Percentiles rank a stretch among this genome's conserved stretches.
Evolutionary conservation across 2,888 invertebrate species (phyloP).

Genomic region (Sphinx pinastri): DNA sequence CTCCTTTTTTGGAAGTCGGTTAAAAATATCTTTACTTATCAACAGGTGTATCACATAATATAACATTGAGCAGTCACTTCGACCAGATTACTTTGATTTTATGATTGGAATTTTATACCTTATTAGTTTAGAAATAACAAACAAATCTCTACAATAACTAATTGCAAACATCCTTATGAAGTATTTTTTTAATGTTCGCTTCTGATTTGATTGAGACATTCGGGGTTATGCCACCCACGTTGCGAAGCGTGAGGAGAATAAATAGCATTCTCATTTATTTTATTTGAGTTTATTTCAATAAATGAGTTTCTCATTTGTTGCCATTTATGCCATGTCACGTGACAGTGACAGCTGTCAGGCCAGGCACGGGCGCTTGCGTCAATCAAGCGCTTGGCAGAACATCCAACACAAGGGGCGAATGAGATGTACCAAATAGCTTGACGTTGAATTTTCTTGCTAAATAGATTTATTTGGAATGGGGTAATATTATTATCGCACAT

Average conservation of each 20-base stretch:
- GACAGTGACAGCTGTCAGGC: slow-evolving; percentile 56
- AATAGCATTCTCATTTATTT: background rate
- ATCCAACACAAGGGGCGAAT: slow-evolving; percentile 34
- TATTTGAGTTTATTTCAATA: slow-evolving; percentile 8
- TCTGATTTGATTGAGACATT: background rate
- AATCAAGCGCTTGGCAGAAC: slow-evolving; percentile 45
- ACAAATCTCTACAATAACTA: too few relatives aligned
- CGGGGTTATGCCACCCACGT: slow-evolving; percentile 6
- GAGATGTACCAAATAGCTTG: slow-evolving; percentile 31
- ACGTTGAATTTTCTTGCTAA: slow-evolving; percentile 10
- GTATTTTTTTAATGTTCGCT: background rate
- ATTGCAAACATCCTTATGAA: background rate
- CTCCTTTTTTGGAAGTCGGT: too few relatives aligned
- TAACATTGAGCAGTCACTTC: too few relatives aligned
- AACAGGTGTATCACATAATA: too few relatives aligned
- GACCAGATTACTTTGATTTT: too few relatives aligned
- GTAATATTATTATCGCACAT: background rate
- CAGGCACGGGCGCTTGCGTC: slow-evolving; percentile 55
- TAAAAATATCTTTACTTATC: too few relatives aligned
- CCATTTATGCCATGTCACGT: slow-evolving; percentile 51
- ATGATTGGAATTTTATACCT: too few relatives aligned
- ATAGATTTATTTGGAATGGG: background rate
- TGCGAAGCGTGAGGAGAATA: background rate
- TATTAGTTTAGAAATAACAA: too few relatives aligned
- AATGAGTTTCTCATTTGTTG: slow-evolving; percentile 41